Percentiles rank a stretch among this genome's conserved stretches.
These are phyloP conservation scores for Pantelozetes paolii DNA, from an alignment of 2,888 invertebrate species.

Conservation along the genomic window DNA sequence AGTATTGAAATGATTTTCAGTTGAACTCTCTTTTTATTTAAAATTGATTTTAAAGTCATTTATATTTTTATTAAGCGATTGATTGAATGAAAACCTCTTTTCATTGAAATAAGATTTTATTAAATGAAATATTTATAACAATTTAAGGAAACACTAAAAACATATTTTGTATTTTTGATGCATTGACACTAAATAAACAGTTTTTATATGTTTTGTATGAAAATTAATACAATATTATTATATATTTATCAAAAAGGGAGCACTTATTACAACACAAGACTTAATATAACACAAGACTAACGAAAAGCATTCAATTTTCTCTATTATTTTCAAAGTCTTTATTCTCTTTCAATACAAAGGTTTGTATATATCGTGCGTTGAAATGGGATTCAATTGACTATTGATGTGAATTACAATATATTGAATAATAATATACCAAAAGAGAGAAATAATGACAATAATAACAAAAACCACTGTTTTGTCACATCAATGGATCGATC, in stretches of 20 bases:
- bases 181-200: background rate
- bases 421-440: slow-evolving; percentile 33
- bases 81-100: too few species aligned
- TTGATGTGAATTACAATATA: slow-evolving; percentile 28
- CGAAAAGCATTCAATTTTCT: slow-evolving; percentile 21
- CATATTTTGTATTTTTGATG: too few species aligned
- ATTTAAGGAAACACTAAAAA: too few species aligned
- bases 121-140: too few species aligned
- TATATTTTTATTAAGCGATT: too few species aligned
- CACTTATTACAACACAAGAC: slow-evolving; percentile 23
- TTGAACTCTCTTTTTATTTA: too few species aligned
- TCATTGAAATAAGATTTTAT: too few species aligned
- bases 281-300: slow-evolving; percentile 27
- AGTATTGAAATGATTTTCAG: too few species aligned
- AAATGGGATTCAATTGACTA: slow-evolving; percentile 34
- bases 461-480: slow-evolving; percentile 32
- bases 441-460: slow-evolving; percentile 26
- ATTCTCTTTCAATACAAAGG: slow-evolving; percentile 7
- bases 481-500: slow-evolving; percentile 12
- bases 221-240: background rate
- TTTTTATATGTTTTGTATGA: slow-evolving; percentile 7
- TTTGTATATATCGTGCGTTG: slow-evolving; percentile 15
- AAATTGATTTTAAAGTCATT: too few species aligned
- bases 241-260: slow-evolving; percentile 15
- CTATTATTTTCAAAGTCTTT: slow-evolving; percentile 30